Base-by-base conservation (phyloP, 2,888 invertebrate species). In the Sphecodes monilicornis region DNA sequence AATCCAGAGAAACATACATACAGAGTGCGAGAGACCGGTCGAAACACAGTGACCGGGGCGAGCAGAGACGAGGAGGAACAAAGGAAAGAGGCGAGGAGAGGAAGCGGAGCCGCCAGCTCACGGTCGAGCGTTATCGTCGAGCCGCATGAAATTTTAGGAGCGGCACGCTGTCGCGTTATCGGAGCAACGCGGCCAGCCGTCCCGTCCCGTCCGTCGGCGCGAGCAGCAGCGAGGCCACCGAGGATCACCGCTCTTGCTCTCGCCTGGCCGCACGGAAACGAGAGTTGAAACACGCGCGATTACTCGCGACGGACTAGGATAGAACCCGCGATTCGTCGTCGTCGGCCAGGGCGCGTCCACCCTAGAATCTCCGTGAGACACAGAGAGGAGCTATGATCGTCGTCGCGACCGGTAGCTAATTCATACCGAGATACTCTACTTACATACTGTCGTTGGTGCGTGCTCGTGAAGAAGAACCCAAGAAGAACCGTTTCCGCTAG, bases 121-220 rank as follows among this genome's bases (percentile, higher is more conserved):
- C 46, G 46, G 43, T n/a, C 50, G 60, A 32, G 54, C 43, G 50
- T 75, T 75, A 76, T 77, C 75, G 85, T n/a, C 13, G 46, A 70
- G 72, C 54, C 64, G 73, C 74, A 32, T 41, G 46, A 39, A 73
- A 72, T 73, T 85, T 80, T 80, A 85, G 74, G 75, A 84, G 84
- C 77, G 77, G 75, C 75, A 78, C 84, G 64, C 39, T 79, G 76
- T 71, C 60, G 79, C 76, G 79, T 76, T 85, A 85, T 85, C 85
- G 76, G 57, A 70, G 66, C 26, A 71, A 57, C 85, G 74, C 80
- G 66, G 57, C 72, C 32, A 64, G 64, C 64, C 64, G 64, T 64
- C 29, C 60, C 32, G 64, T 64, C 64, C 32, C 32, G 64, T 29
- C 43, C 76, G 57, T 39, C 50, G 60, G 50, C 46, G 46, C 41